Evolutionary conservation across 1,140 invertebrate species (phyloP).

Genomic region (Dolichoris vasculosae): DNA sequence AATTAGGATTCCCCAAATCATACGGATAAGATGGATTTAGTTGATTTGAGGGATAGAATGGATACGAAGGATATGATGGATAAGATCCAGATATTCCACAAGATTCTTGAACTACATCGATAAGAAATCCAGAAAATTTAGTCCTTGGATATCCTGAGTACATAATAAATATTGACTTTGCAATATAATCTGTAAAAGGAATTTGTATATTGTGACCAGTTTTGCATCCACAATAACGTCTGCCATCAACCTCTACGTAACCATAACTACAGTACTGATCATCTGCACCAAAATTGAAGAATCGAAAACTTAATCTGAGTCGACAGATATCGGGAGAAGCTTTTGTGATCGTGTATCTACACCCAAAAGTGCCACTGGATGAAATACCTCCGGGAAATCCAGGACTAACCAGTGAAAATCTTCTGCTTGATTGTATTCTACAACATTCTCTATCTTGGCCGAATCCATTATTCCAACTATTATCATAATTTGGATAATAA

Average conservation of each 20-base stretch:
- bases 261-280: slow-evolving; percentile 71
- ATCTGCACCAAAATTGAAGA: slow-evolving; percentile 74
- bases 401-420: slow-evolving; percentile 76
- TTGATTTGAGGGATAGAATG: neutral
- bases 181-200: slow-evolving; percentile 50
- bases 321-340: slow-evolving; percentile 72
- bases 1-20: neutral
- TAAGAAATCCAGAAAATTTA: slow-evolving; percentile 73
- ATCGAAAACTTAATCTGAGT: slow-evolving; percentile 75
- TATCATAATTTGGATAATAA: neutral
- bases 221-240: slow-evolving; percentile 76
- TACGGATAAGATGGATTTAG: neutral
- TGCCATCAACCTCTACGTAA: slow-evolving; percentile 76
- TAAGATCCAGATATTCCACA: slow-evolving; percentile 58
- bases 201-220: slow-evolving; percentile 70
- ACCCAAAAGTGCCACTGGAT: slow-evolving; percentile 61
- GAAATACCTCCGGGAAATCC: slow-evolving; percentile 71
- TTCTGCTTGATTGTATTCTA: slow-evolving; percentile 67
- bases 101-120: slow-evolving; percentile 76
- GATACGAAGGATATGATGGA: neutral
- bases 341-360: slow-evolving; percentile 74
- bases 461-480: neutral
- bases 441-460: slow-evolving; percentile 66
- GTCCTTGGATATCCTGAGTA: slow-evolving; percentile 59
- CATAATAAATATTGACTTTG: slow-evolving; percentile 56